Base-by-base conservation (phyloP, 2,888 invertebrate genomes). In the Lasioglossum vierecki region DNA sequence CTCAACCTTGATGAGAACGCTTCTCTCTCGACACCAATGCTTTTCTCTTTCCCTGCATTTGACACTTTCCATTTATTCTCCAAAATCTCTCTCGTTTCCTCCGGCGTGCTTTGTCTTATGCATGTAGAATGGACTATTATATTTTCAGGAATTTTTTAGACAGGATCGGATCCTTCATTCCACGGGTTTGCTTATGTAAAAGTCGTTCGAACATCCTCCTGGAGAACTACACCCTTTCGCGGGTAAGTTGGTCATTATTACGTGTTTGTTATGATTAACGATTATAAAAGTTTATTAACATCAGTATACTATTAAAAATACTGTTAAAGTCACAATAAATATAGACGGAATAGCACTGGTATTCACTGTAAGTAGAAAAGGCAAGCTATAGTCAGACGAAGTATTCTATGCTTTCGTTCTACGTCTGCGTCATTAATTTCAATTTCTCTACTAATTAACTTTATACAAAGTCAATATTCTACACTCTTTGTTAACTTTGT, bases 21-120 rank as follows among this genome's bases (percentile, higher is more conserved):
- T 83, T 76, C 83, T 75, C 83, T 71, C 70, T 53, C 83, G 35
- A 9, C 83, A n/a, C 49, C 49, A 71, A 53, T 72, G 83, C 83
- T 72, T 71, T 75, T 53, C 83, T 26, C 70, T 63, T 72, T 53
- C 76, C 76, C 83, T 83, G 83, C 71, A 53, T 72, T 83, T 83
- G 83, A 83, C 83, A 83, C 76, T 83, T 83, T 76, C 76, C 83
- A 83, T 83, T 83, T 83, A 75, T 83, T 76, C 83, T n/a, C 71
- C 63, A 83, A 83, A 83, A 83, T 83, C 83, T 72, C 53, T 44
- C 41, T 46, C 63, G 30, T 83, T 83, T 72, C 83, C 53, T 44
- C 44, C 44, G 22, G 30, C 22, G 49, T 26, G 70, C 76, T 60
- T 75, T 76, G 41, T 71, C 75, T 63, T 76, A 13, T 44, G 44